These are phyloP conservation scores for Spinibarbus caldwelli DNA, from an alignment of 2,797 vertebrate genomes.

Conservation along the genomic window DNA sequence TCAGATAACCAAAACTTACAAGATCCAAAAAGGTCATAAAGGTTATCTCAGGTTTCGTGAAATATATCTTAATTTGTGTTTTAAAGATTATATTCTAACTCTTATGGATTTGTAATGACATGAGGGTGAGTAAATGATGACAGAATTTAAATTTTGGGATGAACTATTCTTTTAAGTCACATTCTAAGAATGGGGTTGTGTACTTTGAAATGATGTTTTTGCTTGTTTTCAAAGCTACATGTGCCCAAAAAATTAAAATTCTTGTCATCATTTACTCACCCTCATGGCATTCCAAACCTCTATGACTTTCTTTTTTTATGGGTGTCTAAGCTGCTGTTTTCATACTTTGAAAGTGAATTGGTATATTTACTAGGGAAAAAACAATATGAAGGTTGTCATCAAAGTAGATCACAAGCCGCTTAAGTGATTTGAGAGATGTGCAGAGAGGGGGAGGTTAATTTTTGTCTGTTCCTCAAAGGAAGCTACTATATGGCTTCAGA, in stretches of 20 bases:
- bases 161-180: background rate
- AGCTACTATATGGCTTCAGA: background rate
- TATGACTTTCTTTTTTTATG: background rate
- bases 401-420: background rate
- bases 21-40: background rate
- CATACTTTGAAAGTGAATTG: background rate
- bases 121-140: background rate
- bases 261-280: background rate
- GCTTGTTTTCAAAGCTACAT: too few relatives aligned
- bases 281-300: background rate
- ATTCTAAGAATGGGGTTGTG: background rate
- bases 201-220: background rate
- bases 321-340: background rate
- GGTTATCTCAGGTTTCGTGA: background rate
- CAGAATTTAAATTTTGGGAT: too few relatives aligned
- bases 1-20: too few relatives aligned
- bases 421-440: background rate
- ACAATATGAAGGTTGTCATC: background rate
- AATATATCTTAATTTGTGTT: background rate
- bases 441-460: background rate
- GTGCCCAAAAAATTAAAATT: background rate
- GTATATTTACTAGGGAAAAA: background rate
- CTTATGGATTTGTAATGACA: background rate
- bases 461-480: background rate
- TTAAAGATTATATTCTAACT: background rate